Percentiles rank a stretch among this genome's conserved stretches.
Evolutionary conservation across 2,113 vertebrate genomes (phyloP).

Genomic region (Alectura lathami): DNA sequence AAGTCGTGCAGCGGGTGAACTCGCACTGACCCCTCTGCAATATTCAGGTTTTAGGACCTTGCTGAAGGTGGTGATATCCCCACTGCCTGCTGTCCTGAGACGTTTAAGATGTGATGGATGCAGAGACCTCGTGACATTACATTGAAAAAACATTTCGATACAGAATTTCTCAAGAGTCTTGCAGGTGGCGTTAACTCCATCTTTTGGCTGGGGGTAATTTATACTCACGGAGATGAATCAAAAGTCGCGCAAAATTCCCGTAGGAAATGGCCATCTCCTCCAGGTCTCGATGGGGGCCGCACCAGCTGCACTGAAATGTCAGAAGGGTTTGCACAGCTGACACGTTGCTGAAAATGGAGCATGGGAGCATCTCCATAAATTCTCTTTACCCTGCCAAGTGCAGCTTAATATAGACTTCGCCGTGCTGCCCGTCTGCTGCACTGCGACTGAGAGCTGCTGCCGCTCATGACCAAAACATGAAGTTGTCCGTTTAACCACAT

Average conservation of each 20-base stretch:
- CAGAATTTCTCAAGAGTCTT: not conserved
- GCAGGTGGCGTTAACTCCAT: rapidly evolving
- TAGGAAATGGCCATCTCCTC: not conserved
- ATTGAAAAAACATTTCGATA: not conserved
- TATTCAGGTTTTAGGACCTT: not conserved
- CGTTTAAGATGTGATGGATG: rapidly evolving
- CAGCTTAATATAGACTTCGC: conserved; percentile 89
- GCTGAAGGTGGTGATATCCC: not conserved
- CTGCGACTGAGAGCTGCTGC: conserved; percentile 1
- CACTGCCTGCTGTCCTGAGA: not conserved
- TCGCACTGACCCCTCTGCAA: not conserved
- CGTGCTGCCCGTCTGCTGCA: not conserved
- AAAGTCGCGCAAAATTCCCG: not conserved
- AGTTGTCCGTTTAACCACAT: not conserved
- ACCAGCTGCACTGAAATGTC: conserved; percentile 90
- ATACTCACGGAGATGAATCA: rapidly evolving
- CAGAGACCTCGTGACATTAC: not conserved
- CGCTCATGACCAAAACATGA: conserved; percentile 30
- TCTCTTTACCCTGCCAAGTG: conserved; percentile 80
- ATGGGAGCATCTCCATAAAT: conserved; percentile 81
- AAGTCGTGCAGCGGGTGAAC: rapidly evolving
- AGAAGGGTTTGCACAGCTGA: conserved; percentile 85
- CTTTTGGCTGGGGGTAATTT: rapidly evolving
- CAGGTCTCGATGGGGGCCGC: not conserved
- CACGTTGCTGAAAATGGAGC: conserved; percentile 79